These are phyloP conservation scores for Nyctalus aviator DNA, from an alignment of 2,797 vertebrate genomes.

Conservation along the genomic window DNA sequence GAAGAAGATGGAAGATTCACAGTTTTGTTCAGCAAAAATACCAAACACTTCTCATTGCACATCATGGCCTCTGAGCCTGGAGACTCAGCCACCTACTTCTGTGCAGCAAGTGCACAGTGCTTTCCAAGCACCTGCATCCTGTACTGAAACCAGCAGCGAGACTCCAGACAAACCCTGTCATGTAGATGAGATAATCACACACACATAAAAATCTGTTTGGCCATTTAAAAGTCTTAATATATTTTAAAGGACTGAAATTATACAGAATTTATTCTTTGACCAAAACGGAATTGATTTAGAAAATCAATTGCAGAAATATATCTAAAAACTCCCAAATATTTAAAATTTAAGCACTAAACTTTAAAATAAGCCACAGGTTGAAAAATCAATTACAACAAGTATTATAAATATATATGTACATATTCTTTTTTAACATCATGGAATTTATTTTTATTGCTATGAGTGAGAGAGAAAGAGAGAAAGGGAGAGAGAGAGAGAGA, in stretches of 20 bases:
- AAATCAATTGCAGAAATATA: neutral
- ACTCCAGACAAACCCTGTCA: neutral
- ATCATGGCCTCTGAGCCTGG: neutral
- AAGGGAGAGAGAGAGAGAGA: too few relatives aligned
- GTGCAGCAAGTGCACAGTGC: conserved; percentile 61
- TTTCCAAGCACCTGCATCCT: conserved; percentile 15
- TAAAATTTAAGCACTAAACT: neutral
- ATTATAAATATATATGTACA: neutral
- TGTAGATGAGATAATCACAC: neutral
- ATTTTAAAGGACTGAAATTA: neutral
- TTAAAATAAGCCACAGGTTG: neutral
- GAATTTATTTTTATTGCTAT: neutral
- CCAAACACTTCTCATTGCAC: conserved; percentile 21
- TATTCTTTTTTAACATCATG: neutral
- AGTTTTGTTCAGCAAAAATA: neutral
- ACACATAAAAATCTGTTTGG: neutral
- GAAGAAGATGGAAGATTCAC: conserved; percentile 25
- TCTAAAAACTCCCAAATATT: neutral
- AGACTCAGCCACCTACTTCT: conserved; percentile 77
- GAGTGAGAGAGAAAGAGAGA: neutral
- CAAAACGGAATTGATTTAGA: neutral
- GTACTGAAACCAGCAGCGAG: conserved; percentile 7
- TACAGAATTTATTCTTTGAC: neutral
- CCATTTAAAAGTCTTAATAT: neutral
- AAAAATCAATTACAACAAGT: neutral